Base-by-base conservation (phyloP, 2,888 invertebrate genomes). In the Lasioglossum pauxillum region DNA sequence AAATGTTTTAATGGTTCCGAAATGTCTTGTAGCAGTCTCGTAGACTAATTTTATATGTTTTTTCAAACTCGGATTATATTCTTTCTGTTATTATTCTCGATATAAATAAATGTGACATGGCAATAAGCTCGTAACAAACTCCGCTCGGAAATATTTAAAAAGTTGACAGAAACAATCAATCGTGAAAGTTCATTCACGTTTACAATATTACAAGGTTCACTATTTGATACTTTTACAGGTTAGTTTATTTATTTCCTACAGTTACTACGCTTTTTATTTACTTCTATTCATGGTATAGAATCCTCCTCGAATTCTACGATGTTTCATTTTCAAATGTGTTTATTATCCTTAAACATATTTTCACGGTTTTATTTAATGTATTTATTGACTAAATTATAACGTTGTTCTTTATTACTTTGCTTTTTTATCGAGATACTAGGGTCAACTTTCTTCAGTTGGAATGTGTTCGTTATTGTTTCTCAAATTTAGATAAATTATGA, bases 161-260 rank as follows among this genome's bases (percentile, higher is more conserved):
- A 49, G n/a, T 44, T 75, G 31, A 69, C 19, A 74, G 23, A 35
- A 78, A 44, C 41, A 14, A 4, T 7, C 31, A 38, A 44, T 27
- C 0, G n/a, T 35, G 31, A 5, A 80, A 75, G 27, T 49, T 46
- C 12, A 38, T 64, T n/a, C 38, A 23, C 23, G 31, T 73, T 57
- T 31, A 44, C 10, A 31, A 35, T 38, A 35, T 14, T 16, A 5
- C 41, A 44, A 31, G 16, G 27, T 23, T 74, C 44, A 46, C 38
- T 46, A 46, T 31, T 75, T 19, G 12, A 12, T 75, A 31, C 12
- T 41, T 31, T 27, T 41, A 49, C 12, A 83, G 81, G 60, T 75
- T 83, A 83, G 60, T 81, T 57, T 81, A 38, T 69, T 23, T 57
- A 12, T 75, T 75, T 60, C 10, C 41, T n/a, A 19, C 35, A n/a